These are phyloP conservation scores for Salarias fasciatus DNA, from an alignment of 2,797 vertebrate genomes.

Conservation along the genomic window DNA sequence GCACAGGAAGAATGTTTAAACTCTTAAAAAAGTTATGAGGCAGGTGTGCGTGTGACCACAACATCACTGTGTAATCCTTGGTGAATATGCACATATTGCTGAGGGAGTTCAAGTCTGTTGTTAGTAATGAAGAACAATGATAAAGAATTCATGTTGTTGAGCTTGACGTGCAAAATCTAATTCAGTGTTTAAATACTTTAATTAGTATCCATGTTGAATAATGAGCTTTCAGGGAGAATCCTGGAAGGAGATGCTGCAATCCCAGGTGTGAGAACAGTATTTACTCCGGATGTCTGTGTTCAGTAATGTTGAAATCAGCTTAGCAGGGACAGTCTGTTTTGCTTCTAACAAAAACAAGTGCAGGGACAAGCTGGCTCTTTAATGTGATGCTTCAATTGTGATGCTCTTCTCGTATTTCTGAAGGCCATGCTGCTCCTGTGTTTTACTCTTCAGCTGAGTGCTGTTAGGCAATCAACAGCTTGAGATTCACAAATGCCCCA, in stretches of 20 bases:
- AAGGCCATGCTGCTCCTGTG: slow-evolving; percentile 17
- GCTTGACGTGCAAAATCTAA: neutral
- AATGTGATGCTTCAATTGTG: slow-evolving; percentile 34
- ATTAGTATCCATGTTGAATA: neutral
- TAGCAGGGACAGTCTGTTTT: slow-evolving; percentile 3
- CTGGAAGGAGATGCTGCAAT: neutral
- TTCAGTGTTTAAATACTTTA: neutral
- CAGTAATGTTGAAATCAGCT: slow-evolving; percentile 4
- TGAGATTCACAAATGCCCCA: slow-evolving; percentile 32
- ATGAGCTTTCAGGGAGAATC: neutral
- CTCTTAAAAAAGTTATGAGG: too few species aligned
- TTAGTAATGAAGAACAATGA: neutral
- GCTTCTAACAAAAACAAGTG: slow-evolving; percentile 2
- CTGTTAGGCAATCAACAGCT: slow-evolving; percentile 36
- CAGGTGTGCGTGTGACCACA: too few species aligned
- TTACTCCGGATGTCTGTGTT: slow-evolving; percentile 1
- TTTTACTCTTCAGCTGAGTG: slow-evolving; percentile 22
- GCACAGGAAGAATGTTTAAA: too few species aligned
- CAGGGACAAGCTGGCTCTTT: slow-evolving; percentile 10
- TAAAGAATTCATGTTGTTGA: neutral
- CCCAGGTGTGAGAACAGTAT: slow-evolving; percentile 1
- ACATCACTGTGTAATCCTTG: too few species aligned
- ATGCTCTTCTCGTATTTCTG: slow-evolving; percentile 10
- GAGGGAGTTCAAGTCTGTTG: too few species aligned
- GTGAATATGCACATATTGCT: too few species aligned